A percentile compares a stretch with the other conserved stretches of the same genome.
Evolutionary conservation across 2,888 invertebrate genomes (phyloP).

Genomic region (Ormia ochracea): DNA sequence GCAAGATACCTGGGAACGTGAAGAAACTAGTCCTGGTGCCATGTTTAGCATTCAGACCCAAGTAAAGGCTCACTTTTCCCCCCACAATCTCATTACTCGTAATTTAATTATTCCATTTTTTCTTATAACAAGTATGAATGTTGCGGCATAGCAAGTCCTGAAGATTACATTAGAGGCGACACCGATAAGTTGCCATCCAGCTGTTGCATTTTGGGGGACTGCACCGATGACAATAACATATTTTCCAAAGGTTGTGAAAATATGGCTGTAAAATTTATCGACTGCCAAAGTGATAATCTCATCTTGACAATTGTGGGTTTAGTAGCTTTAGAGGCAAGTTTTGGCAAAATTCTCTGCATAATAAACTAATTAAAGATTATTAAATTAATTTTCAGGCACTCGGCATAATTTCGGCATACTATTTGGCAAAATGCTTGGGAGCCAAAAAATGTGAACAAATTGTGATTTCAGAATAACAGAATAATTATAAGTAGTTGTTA

Average conservation of each 20-base stretch:
- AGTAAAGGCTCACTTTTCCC: constrained; percentile 14
- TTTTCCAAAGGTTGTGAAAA: constrained; percentile 67
- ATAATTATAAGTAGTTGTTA: constrained; percentile 33
- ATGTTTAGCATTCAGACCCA: constrained; percentile 70
- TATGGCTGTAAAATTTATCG: constrained; percentile 58
- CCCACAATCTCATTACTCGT: neutral
- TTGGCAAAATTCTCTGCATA: neutral
- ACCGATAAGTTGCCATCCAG: constrained; percentile 68
- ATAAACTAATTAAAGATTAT: neutral
- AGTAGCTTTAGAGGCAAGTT: constrained; percentile 66
- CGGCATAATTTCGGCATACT: constrained; percentile 63
- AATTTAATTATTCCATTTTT: neutral
- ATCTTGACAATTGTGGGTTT: constrained; percentile 64
- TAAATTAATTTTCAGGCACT: constrained; percentile 53
- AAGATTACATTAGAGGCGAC: constrained; percentile 68
- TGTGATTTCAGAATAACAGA: constrained; percentile 62
- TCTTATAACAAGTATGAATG: constrained; percentile 65
- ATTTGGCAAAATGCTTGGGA: constrained; percentile 61
- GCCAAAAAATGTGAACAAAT: constrained; percentile 59
- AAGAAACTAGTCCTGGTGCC: constrained; percentile 64
- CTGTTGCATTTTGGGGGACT: constrained; percentile 69
- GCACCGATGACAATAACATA: constrained; percentile 66
- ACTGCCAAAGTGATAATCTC: constrained; percentile 63
- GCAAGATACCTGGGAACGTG: constrained; percentile 65
- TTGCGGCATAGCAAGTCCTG: constrained; percentile 69